These are phyloP conservation scores for Montipora cactus DNA, from an alignment of 64 coral and sea anemone genomes.

Conservation along the genomic window DNA sequence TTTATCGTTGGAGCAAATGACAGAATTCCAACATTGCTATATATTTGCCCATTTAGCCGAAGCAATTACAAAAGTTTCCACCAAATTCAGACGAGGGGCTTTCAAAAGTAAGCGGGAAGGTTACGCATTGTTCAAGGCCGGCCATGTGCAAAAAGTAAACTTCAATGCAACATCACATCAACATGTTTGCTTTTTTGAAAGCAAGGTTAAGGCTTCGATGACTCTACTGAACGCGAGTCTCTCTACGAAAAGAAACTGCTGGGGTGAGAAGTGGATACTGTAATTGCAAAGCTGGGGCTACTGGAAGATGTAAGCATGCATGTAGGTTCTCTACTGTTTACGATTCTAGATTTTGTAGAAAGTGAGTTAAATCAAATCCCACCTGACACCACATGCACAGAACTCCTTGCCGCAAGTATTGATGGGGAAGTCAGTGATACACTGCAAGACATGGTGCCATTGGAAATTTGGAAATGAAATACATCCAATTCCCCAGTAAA, in stretches of 20 bases:
- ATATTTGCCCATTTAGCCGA: too few species aligned
- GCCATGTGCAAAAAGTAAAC: background rate
- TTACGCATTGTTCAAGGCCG: slow-evolving; percentile 45
- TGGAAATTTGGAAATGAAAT: too few species aligned
- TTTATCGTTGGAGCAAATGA: too few species aligned
- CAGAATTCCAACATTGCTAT: too few species aligned
- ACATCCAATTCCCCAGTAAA: too few species aligned
- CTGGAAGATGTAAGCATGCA: slow-evolving; percentile 47
- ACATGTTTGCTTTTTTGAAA: slow-evolving; percentile 36
- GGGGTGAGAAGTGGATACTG: slow-evolving; percentile 6
- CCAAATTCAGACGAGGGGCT: background rate
- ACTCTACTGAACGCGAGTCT: slow-evolving; percentile 41
- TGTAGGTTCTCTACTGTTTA: slow-evolving; percentile 25
- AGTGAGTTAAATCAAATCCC: too few species aligned
- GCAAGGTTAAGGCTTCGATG: slow-evolving; percentile 41
- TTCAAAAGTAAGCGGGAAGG: slow-evolving; percentile 57
- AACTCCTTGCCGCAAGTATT: too few species aligned
- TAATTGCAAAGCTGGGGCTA: slow-evolving; percentile 40
- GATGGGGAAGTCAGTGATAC: too few species aligned
- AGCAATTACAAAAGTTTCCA: too few species aligned
- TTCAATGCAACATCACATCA: background rate
- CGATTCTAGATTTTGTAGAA: slow-evolving; percentile 18
- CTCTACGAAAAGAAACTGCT: background rate
- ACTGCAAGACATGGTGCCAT: too few species aligned
- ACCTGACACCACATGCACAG: too few species aligned